phyloP scores from a whole-genome alignment of 2,888 invertebrate genomes.

The Tachystola acroxantha region DNA sequence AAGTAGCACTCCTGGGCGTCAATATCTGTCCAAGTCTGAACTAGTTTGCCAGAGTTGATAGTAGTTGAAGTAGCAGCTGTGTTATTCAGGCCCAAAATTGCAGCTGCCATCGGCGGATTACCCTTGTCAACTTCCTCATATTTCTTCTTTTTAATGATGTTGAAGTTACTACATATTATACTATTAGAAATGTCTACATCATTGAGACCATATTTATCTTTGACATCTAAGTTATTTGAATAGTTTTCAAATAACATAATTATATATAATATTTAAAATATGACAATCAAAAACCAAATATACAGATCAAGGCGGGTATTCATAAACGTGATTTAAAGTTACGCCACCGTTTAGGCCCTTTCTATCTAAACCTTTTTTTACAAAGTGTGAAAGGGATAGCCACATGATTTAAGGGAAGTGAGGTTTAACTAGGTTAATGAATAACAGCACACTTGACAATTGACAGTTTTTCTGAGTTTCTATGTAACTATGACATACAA shows the following conservation, averaged over 20 bases:
- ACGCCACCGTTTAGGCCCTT: too few relatives aligned
- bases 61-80: conserved; percentile 30
- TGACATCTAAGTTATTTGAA: conserved; percentile 34
- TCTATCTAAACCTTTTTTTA: too few relatives aligned
- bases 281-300: too few relatives aligned
- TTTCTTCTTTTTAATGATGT: conserved; percentile 19
- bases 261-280: conserved; percentile 11
- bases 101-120: conserved; percentile 41
- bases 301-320: too few relatives aligned
- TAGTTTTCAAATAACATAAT: conserved; percentile 36
- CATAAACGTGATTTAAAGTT: too few relatives aligned
- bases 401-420: too few relatives aligned
- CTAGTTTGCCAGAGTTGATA: background rate
- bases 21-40: conserved; percentile 62
- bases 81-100: conserved; percentile 54
- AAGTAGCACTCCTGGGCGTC: conserved; percentile 72
- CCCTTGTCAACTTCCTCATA: conserved; percentile 10
- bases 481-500: too few relatives aligned
- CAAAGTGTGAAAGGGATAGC: too few relatives aligned
- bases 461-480: too few relatives aligned
- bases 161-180: conserved; percentile 32
- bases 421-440: too few relatives aligned
- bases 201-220: conserved; percentile 36
- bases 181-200: conserved; percentile 28
- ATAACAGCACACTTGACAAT: too few relatives aligned